These are phyloP conservation scores for Eriosoma lanigerum DNA, from an alignment of 1,140 invertebrate genomes.

Conservation along the genomic window DNA sequence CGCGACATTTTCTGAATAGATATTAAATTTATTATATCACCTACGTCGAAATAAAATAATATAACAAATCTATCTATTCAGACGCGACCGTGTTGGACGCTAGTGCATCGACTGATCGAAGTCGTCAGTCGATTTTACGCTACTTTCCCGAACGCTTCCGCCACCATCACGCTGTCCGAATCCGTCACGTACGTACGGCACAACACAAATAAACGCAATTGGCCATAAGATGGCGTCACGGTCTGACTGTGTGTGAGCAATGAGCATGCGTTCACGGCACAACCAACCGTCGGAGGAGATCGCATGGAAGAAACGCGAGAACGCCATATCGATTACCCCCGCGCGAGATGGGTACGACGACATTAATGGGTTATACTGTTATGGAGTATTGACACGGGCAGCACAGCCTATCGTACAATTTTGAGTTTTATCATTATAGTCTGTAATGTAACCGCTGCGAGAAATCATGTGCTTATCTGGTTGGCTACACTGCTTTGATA, in stretches of 20 bases:
- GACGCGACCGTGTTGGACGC: background rate
- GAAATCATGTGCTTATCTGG: background rate
- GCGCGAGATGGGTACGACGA: background rate
- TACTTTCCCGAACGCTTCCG: constrained; percentile 51
- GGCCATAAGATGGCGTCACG: constrained; percentile 46
- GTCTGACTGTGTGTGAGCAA: background rate
- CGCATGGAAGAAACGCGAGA: constrained; percentile 17
- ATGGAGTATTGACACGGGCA: too few species aligned
- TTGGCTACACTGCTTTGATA: background rate
- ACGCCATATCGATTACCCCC: background rate
- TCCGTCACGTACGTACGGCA: constrained; percentile 45
- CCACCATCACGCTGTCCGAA: constrained; percentile 42
- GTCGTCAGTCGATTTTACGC: constrained; percentile 18
- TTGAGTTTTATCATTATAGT: too few species aligned
- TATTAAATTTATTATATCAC: background rate
- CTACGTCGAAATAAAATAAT: background rate
- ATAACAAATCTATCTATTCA: background rate
- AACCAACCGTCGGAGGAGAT: background rate
- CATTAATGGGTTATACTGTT: too few species aligned
- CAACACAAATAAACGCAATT: constrained; percentile 22
- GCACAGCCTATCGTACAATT: too few species aligned
- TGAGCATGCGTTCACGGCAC: background rate
- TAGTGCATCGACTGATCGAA: constrained; percentile 2
- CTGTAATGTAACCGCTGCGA: too few species aligned
- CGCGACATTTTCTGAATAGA: background rate